Evolutionary conservation across 2,113 vertebrate genomes (phyloP).

Genomic region (Neolamprologus sp.): DNA sequence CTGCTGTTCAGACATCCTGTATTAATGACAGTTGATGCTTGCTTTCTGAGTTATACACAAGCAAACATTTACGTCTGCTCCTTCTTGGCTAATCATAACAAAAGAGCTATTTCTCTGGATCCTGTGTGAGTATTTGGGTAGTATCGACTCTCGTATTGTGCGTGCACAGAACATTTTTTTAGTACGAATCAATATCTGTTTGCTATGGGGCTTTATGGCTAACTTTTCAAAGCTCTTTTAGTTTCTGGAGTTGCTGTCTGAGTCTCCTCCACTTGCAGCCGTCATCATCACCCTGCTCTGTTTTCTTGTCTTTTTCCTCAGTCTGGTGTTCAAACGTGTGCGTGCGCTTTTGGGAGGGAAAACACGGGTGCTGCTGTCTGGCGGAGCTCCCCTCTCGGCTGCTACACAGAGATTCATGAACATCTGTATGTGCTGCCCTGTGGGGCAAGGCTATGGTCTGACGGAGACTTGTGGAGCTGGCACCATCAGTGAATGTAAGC

Average conservation of each 20-base stretch:
- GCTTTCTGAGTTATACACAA: background rate
- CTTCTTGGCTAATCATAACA: background rate
- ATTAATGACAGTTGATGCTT: background rate
- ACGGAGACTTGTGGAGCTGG: conserved; percentile 92
- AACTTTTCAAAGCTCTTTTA: background rate
- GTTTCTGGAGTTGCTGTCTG: background rate
- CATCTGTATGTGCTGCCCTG: conserved; percentile 95
- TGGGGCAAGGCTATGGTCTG: conserved; percentile 94
- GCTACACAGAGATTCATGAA: conserved; percentile 98
- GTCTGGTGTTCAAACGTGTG: conserved; percentile 89
- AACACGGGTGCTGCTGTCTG: conserved; percentile 84
- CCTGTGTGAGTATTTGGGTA: background rate
- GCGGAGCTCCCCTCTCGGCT: conserved; percentile 90
- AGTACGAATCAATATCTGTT: background rate
- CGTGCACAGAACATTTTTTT: background rate
- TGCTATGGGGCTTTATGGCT: background rate
- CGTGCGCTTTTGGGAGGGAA: conserved; percentile 87
- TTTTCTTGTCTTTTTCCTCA: conserved; percentile 26
- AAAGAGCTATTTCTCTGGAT: background rate
- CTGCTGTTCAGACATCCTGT: background rate
- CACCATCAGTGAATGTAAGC: conserved; percentile 85
- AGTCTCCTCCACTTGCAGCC: background rate
- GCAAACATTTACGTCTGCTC: background rate
- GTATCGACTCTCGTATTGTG: background rate
- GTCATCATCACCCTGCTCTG: background rate